Conservation (phyloP, 2,797 vertebrate species). For the Chrysocyon brachyurus region DNA sequence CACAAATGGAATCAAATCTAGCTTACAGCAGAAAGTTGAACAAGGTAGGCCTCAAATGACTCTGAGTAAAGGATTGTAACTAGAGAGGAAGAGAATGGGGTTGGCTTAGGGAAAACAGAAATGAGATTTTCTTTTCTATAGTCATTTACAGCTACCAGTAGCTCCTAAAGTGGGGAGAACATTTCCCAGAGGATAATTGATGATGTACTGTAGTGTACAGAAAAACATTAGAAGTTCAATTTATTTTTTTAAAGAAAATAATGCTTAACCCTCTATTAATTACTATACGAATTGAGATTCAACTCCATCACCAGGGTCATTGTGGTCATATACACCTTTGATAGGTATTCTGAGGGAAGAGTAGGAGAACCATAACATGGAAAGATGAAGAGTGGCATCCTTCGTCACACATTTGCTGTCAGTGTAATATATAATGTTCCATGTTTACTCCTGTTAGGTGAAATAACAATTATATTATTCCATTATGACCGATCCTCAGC, state of each 20-base stretch:
- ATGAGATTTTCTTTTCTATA: background rate
- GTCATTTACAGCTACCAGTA: background rate
- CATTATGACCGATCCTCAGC: background rate
- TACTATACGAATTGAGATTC: background rate
- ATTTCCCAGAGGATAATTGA: background rate
- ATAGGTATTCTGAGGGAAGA: background rate
- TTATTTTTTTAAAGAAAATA: constrained; percentile 3
- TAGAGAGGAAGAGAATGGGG: background rate
- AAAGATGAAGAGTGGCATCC: background rate
- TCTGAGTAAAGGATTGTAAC: background rate
- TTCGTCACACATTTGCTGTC: background rate
- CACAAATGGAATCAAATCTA: background rate
- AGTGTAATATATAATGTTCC: background rate
- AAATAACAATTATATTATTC: background rate
- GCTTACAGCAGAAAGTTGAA: background rate
- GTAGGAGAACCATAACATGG: rapidly evolving
- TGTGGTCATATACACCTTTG: background rate
- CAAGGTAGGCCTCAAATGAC: background rate
- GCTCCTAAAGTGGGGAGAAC: background rate
- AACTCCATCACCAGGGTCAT: background rate
- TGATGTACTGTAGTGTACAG: background rate
- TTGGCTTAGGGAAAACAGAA: background rate
- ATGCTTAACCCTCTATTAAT: background rate
- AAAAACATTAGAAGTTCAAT: background rate
- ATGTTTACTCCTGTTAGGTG: background rate